Percentiles rank a stretch among this genome's conserved stretches.
phyloP scores from a whole-genome alignment of 2,888 invertebrate genomes.

The Trachelus iudaicus region DNA sequence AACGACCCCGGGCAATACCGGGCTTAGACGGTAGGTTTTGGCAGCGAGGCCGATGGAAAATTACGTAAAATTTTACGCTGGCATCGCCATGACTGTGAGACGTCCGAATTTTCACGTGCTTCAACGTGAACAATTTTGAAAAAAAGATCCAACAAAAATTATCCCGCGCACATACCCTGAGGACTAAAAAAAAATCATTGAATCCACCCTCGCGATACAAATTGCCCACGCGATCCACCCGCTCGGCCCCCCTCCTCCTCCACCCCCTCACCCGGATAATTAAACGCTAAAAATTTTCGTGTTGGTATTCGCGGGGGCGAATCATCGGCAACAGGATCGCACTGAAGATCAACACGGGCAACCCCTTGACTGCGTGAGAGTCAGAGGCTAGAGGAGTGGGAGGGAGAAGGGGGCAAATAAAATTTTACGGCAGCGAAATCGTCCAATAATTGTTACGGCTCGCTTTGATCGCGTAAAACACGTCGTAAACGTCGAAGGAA shows the following conservation, averaged over 20 bases:
- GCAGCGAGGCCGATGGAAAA: not conserved
- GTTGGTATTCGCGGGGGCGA: not conserved
- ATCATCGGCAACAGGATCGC: not conserved
- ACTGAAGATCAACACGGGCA: not conserved
- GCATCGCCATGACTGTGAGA: not conserved
- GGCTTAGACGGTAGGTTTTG: not conserved
- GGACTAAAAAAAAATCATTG: not conserved
- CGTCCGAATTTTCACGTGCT: not conserved
- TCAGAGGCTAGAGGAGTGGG: conserved; percentile 15
- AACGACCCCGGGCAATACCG: conserved; percentile 38
- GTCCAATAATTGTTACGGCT: conserved; percentile 65
- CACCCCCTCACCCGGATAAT: not conserved
- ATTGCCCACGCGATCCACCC: not conserved
- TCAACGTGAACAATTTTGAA: not conserved
- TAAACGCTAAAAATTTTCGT: not conserved
- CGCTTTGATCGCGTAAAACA: conserved; percentile 65
- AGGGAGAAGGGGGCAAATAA: conserved; percentile 50
- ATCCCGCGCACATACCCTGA: not conserved
- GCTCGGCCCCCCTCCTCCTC: rapidly evolving
- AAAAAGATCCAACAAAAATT: not conserved
- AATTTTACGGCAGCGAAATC: conserved; percentile 64
- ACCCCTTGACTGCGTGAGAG: conserved; percentile 18
- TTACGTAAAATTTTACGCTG: not conserved
- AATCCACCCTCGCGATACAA: not conserved
- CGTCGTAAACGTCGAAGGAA: conserved; percentile 59